Evolutionary conservation across 2,113 vertebrate genomes (phyloP).

Genomic region (Calonectris borealis): DNA sequence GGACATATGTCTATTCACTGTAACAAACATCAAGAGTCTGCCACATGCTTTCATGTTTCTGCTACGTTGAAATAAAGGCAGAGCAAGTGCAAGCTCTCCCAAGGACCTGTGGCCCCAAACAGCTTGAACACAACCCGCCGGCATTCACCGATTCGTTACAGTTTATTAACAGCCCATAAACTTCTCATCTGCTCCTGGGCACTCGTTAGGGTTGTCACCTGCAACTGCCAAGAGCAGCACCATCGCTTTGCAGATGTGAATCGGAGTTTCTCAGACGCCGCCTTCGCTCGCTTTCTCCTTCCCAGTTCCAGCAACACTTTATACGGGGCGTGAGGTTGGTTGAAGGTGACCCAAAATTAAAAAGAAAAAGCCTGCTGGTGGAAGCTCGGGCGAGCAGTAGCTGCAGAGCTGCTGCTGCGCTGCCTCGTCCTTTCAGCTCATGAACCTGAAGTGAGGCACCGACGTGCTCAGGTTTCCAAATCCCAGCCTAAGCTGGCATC

Average conservation of each 20-base stretch:
- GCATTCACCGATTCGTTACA: conserved; percentile 91
- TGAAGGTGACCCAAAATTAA: background rate
- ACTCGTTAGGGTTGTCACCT: conserved; percentile 70
- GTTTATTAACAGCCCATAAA: conserved; percentile 98
- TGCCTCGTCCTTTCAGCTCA: background rate
- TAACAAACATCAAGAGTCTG: conserved; percentile 60
- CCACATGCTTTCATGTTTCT: conserved; percentile 63
- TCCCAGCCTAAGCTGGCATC: background rate
- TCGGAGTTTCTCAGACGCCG: accelerated
- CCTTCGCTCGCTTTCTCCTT: background rate
- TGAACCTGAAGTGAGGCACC: accelerated
- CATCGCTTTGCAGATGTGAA: background rate
- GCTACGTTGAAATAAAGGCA: conserved; percentile 61
- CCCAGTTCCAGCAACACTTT: accelerated
- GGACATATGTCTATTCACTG: conserved; percentile 80
- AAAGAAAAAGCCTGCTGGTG: background rate
- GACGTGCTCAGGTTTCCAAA: background rate
- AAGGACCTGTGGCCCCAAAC: conserved; percentile 86
- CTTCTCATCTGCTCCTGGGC: conserved; percentile 88
- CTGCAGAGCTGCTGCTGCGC: background rate
- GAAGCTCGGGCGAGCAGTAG: background rate
- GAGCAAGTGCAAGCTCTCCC: conserved; percentile 87
- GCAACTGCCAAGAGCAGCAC: conserved; percentile 45
- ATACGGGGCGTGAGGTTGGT: accelerated
- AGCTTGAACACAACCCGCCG: conserved; percentile 78